Conservation (phyloP, 2,113 vertebrate genomes). For the Baryphthengus martii region DNA sequence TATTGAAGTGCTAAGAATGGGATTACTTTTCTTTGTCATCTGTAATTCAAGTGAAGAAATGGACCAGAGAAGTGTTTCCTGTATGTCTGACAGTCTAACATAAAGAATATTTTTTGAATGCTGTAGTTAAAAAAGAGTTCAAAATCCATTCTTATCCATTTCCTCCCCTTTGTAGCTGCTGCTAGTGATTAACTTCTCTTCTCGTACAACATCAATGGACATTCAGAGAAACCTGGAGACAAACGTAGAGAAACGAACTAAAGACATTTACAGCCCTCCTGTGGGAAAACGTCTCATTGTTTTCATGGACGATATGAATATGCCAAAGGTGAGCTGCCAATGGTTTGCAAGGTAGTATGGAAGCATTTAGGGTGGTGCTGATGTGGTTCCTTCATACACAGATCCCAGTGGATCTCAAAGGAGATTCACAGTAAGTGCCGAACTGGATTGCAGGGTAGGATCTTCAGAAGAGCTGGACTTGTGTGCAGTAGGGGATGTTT, state of each 20-base stretch:
- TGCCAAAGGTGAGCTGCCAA: conserved; percentile 84
- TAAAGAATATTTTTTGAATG: neutral
- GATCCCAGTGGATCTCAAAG: neutral
- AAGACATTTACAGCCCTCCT: conserved; percentile 88
- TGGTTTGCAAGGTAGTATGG: neutral
- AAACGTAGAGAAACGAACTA: conserved; percentile 91
- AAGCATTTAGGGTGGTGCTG: neutral
- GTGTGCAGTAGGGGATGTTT: neutral
- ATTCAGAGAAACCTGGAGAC: conserved; percentile 93
- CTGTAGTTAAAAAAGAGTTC: neutral
- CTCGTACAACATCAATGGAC: conserved; percentile 93
- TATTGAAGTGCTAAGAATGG: neutral
- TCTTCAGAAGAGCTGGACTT: neutral
- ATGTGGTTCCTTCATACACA: neutral
- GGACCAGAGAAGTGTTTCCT: neutral
- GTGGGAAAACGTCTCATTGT: conserved; percentile 90
- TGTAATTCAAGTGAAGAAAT: neutral
- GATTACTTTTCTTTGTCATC: neutral
- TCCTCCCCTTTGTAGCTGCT: conserved; percentile 73
- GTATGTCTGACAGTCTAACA: neutral
- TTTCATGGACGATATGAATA: conserved; percentile 97
- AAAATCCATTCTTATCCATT: neutral
- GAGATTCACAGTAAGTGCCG: neutral
- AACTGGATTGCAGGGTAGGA: neutral
- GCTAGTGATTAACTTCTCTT: conserved; percentile 90